A percentile compares a stretch with the other conserved stretches of the same genome.
Conservation (phyloP, 2,797 vertebrate genomes). For the Notamacropus eugenii region DNA sequence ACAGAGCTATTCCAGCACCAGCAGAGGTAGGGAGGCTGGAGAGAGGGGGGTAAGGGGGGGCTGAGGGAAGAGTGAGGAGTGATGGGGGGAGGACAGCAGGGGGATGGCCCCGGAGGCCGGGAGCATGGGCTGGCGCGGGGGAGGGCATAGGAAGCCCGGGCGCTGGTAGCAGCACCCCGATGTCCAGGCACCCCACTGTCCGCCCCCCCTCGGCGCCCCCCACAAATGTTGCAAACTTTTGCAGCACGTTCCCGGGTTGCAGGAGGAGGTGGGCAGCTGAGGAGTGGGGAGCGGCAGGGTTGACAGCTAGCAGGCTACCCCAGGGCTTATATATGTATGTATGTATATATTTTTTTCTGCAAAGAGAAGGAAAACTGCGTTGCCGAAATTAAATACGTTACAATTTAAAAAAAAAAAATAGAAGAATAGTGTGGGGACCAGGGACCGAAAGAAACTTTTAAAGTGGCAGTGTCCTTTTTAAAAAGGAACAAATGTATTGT, state of each 20-base stretch:
- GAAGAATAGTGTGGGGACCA: slow-evolving; percentile 76
- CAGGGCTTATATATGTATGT: not conserved
- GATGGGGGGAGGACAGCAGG: not conserved
- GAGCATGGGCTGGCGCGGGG: slow-evolving; percentile 47
- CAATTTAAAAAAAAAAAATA: slow-evolving; percentile 78
- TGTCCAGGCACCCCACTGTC: slow-evolving; percentile 30
- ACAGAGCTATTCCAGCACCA: slow-evolving; percentile 94
- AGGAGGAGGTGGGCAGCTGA: slow-evolving; percentile 78
- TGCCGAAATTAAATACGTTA: slow-evolving; percentile 81
- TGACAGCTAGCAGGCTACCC: slow-evolving; percentile 68
- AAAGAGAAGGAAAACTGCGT: slow-evolving; percentile 68
- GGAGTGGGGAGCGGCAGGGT: slow-evolving; percentile 71
- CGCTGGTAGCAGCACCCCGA: slow-evolving; percentile 44
- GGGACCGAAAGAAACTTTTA: slow-evolving; percentile 85
- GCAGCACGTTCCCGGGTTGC: slow-evolving; percentile 81
- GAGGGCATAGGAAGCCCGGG: slow-evolving; percentile 38
- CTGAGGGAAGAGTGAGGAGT: slow-evolving; percentile 56
- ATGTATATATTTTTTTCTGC: slow-evolving; percentile 52
- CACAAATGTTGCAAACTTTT: slow-evolving; percentile 86
- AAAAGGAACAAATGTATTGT: slow-evolving; percentile 18
- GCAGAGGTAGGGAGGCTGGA: slow-evolving; percentile 89
- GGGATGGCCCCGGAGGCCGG: slow-evolving; percentile 26
- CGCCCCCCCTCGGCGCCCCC: slow-evolving; percentile 72
- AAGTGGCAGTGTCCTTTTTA: slow-evolving; percentile 84
- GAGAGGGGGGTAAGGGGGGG: slow-evolving; percentile 69